phyloP scores from a whole-genome alignment of 2,113 vertebrate genomes.

The Cygnus buccinator region DNA sequence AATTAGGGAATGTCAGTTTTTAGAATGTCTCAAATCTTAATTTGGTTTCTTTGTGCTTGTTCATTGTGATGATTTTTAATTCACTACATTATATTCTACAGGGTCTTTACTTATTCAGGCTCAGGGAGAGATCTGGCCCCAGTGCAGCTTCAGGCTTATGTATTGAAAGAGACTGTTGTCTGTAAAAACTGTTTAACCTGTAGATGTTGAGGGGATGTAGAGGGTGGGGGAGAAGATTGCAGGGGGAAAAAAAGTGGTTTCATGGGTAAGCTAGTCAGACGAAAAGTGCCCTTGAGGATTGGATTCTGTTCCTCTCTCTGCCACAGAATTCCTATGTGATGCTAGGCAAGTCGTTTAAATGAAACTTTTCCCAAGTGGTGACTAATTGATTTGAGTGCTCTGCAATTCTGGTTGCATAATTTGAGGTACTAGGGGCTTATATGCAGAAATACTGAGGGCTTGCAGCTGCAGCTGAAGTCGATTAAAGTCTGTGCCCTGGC shows the following conservation, averaged over 20 bases:
- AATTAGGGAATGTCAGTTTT: conserved; percentile 60
- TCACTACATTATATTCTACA: conserved; percentile 70
- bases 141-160: conserved; percentile 67
- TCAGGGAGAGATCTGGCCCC: conserved; percentile 68
- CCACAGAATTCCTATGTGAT: conserved; percentile 68
- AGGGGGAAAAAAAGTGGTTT: neutral
- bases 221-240: conserved; percentile 51
- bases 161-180: conserved; percentile 70
- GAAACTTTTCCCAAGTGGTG: conserved; percentile 74
- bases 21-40: conserved; percentile 67
- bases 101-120: conserved; percentile 73
- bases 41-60: conserved; percentile 71
- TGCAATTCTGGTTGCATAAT: conserved; percentile 73
- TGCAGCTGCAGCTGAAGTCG: conserved; percentile 65
- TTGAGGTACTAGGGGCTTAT: conserved; percentile 49
- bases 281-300: conserved; percentile 66
- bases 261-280: conserved; percentile 60
- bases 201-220: conserved; percentile 56
- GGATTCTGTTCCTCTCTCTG: conserved; percentile 63
- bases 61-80: conserved; percentile 75
- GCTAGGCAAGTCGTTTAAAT: conserved; percentile 65
- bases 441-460: conserved; percentile 61
- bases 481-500: conserved; percentile 53
- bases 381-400: conserved; percentile 76
- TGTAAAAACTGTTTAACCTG: conserved; percentile 72